Percentiles rank a stretch among this genome's conserved stretches.
These are phyloP conservation scores for Progne subis DNA, from an alignment of 2,113 vertebrate genomes.

Conservation along the genomic window DNA sequence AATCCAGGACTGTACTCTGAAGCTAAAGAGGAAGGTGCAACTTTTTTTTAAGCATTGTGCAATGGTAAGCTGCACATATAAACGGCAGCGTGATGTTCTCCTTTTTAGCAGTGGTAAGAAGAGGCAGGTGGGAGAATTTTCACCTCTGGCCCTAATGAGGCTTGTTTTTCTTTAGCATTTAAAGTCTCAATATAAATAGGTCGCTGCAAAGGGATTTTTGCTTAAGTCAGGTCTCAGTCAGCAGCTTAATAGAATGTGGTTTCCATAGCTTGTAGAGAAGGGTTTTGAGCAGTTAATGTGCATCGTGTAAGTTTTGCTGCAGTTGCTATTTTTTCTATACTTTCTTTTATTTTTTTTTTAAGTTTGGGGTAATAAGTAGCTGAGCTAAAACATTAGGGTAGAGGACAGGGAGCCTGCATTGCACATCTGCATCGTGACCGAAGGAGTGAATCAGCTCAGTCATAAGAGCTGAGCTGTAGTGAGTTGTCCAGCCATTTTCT, in stretches of 20 bases:
- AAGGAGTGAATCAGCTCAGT: not conserved
- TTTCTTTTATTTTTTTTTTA: not conserved
- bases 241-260: not conserved
- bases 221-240: slow-evolving; percentile 1
- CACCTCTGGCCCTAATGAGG: not conserved
- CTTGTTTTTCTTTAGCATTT: not conserved
- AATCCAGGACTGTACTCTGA: not conserved
- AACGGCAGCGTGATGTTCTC: not conserved
- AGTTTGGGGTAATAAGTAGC: not conserved
- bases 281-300: not conserved
- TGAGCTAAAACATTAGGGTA: not conserved
- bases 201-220: slow-evolving; percentile 1
- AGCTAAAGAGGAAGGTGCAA: not conserved
- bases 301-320: not conserved
- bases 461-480: not conserved
- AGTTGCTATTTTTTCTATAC: not conserved
- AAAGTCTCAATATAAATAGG: not conserved
- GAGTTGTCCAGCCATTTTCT: not conserved
- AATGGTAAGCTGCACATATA: not conserved
- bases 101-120: not conserved
- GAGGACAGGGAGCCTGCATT: not conserved
- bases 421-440: fast-evolving
- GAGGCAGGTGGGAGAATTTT: not conserved
- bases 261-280: not conserved
- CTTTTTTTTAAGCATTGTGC: not conserved